Base-by-base conservation (phyloP, 2,888 invertebrate species). In the Drosophila niveifrons region DNA sequence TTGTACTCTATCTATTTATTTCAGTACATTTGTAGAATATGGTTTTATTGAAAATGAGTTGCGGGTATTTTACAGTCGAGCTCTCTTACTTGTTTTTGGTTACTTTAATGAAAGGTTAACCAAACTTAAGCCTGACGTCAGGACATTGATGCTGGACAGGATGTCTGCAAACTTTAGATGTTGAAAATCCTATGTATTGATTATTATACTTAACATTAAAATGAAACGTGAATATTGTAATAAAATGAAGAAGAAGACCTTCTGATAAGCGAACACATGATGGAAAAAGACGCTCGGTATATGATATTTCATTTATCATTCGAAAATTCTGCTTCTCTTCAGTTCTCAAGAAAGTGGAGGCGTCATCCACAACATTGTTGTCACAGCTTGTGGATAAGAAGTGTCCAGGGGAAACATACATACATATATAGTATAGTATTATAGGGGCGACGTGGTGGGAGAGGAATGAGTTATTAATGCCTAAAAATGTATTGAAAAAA, bases 281-380 rank as follows among this genome's bases (percentile, higher is more conserved):
- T 36, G 48, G 62, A 63, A 64, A 65, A 62, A n/a, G 66, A 67
- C 61, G 66, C 11, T 8, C 65, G 62, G 53, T 84, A 88, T 86
- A 88, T 86, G 87, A 75, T 87, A 83, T 64, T 78, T 86, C 75
- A 83, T 83, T 83, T 87, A 61, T 83, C 89, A 86, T 84, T 44
- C 31, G 28, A 34, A 53, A 50, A 31, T 17, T 48, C 48, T 15
- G 52, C 28, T 34, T 17, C 46, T 43, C 23, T 23, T 23, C 23
- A 23, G 18, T 52, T 65, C 44, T 53, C 48, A 46, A 64, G 67
- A 74, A 83, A 68, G 67, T 62, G 62, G 63, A 75, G 84, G 81
- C 82, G 81, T 73, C 41, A 1, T 29, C 13, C 41, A 15, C 10
- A 10, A 23, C 23, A 23, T 23, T 15, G 51, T 23, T 58, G 47